A percentile compares a stretch with the other conserved stretches of the same genome.
phyloP scores from a whole-genome alignment of 37 sponge, comb jelly and placozoan genomes.

The Tethya wilhelma region DNA sequence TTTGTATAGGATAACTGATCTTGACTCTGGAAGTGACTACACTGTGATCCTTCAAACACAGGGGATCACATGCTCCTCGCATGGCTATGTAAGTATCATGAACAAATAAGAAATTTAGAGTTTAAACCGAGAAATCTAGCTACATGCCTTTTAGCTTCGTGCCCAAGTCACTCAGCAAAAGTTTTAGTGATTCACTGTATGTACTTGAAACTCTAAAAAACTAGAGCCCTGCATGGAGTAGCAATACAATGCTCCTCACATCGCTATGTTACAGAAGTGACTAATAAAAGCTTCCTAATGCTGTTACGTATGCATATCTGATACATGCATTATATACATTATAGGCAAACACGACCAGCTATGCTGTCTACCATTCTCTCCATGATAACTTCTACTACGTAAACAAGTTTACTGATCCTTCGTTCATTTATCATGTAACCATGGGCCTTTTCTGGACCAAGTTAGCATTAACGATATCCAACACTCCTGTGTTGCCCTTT shows the following conservation, averaged over 20 bases:
- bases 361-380: constrained; percentile 79
- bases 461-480: constrained; percentile 42
- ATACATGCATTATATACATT: background rate
- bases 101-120: too few species aligned
- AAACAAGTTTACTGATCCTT: constrained; percentile 45
- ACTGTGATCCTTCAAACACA: constrained; percentile 55
- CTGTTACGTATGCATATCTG: too few species aligned
- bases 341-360: constrained; percentile 16
- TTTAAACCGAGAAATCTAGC: too few species aligned
- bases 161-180: too few species aligned
- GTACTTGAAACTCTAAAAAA: too few species aligned
- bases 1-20: constrained; percentile 25
- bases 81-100: constrained; percentile 37
- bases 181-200: too few species aligned
- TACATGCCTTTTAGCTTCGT: too few species aligned
- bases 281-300: too few species aligned
- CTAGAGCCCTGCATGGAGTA: too few species aligned
- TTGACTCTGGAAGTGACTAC: constrained; percentile 86
- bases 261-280: too few species aligned
- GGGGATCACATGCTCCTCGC: constrained; percentile 66
- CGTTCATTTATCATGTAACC: constrained; percentile 59
- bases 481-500: constrained; percentile 61
- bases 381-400: constrained; percentile 78
- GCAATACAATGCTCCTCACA: too few species aligned
- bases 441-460: constrained; percentile 61